phyloP scores from a whole-genome alignment of 2,113 vertebrate genomes.

The Syngnathus typhle region DNA sequence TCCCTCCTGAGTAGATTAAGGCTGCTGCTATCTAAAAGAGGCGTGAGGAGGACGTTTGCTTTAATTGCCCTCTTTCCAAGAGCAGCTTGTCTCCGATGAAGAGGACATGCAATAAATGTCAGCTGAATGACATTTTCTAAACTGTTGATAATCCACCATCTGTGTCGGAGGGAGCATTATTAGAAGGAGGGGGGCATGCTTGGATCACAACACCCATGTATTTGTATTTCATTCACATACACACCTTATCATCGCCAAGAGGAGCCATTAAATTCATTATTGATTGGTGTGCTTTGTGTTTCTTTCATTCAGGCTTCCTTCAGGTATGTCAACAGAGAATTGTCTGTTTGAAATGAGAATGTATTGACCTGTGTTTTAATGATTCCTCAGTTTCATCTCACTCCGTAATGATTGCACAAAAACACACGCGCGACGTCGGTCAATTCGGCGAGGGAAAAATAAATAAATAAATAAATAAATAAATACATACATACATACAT shows the following conservation, averaged over 20 bases:
- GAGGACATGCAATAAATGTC: constrained; percentile 68
- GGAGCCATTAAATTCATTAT: constrained; percentile 61
- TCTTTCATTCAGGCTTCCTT: constrained; percentile 50
- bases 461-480: constrained; percentile 2
- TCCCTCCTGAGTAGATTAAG: constrained; percentile 63
- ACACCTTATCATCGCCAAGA: constrained; percentile 41
- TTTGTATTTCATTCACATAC: constrained; percentile 46
- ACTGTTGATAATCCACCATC: constrained; percentile 68
- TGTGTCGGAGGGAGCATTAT: constrained; percentile 57
- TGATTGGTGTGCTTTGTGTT: constrained; percentile 50
- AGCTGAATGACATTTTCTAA: constrained; percentile 63
- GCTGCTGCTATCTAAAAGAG: constrained; percentile 55
- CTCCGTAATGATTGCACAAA: constrained; percentile 25
- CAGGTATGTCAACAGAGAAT: constrained; percentile 47
- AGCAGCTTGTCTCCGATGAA: constrained; percentile 64
- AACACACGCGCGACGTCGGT: constrained; percentile 13
- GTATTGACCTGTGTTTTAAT: constrained; percentile 59
- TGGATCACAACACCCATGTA: constrained; percentile 49
- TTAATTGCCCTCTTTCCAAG: constrained; percentile 64
- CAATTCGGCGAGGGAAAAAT: constrained; percentile 21
- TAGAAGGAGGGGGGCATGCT: constrained; percentile 40
- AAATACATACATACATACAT: no score
- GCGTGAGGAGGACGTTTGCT: constrained; percentile 52
- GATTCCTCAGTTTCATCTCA: constrained; percentile 40
- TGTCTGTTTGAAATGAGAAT: constrained; percentile 53